Conservation (phyloP, 2,888 invertebrate genomes). For the Phengaris arion region DNA sequence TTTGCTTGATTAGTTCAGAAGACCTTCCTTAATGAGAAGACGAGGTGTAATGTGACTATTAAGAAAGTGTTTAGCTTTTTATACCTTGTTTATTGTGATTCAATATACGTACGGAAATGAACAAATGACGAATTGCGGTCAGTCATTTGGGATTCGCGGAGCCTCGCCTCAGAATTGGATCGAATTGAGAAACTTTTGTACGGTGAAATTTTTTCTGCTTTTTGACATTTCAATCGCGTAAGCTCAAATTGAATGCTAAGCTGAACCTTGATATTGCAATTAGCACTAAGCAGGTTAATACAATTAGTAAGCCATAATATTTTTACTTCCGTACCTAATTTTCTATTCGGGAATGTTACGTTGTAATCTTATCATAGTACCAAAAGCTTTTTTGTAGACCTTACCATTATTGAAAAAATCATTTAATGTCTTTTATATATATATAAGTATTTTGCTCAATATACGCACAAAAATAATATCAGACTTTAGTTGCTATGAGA, state of each 20-base stretch:
- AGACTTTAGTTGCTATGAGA: too few relatives aligned
- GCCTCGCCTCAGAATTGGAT: constrained; percentile 72
- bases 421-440: too few relatives aligned
- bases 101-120: constrained; percentile 64
- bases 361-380: too few relatives aligned
- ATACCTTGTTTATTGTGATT: constrained; percentile 72
- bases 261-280: neutral
- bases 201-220: constrained; percentile 57
- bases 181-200: constrained; percentile 65
- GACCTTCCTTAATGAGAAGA: constrained; percentile 72
- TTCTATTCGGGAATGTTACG: neutral
- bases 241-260: constrained; percentile 18
- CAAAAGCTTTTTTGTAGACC: too few relatives aligned
- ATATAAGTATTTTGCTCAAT: too few relatives aligned
- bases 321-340: too few relatives aligned
- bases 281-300: neutral
- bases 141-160: constrained; percentile 71
- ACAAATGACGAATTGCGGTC: constrained; percentile 68
- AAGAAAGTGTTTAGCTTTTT: constrained; percentile 63
- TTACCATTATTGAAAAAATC: too few relatives aligned
- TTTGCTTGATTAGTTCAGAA: constrained; percentile 59
- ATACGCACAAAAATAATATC: neutral
- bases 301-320: too few relatives aligned
- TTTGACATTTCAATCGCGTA: constrained; percentile 34
- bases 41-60: constrained; percentile 64